phyloP scores from a whole-genome alignment of 2,113 vertebrate species.

The Python bivittatus region DNA sequence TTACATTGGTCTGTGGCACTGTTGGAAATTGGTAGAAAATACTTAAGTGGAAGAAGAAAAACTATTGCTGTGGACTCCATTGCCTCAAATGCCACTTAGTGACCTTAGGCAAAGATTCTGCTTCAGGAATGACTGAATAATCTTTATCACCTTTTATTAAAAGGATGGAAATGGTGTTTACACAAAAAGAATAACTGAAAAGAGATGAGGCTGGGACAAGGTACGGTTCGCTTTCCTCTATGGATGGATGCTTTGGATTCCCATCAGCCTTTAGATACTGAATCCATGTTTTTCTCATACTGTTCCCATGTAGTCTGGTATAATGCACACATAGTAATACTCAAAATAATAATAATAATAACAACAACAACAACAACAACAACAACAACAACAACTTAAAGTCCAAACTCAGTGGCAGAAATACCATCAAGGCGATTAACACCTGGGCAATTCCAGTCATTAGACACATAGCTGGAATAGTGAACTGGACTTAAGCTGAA shows the following conservation, averaged over 20 bases:
- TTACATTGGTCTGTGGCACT: background rate
- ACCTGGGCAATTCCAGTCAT: too few species aligned
- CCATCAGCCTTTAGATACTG: background rate
- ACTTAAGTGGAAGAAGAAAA: background rate
- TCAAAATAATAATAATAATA: too few species aligned
- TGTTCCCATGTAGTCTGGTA: background rate
- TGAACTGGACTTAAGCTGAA: too few species aligned
- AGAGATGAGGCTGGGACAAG: background rate
- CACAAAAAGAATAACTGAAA: background rate
- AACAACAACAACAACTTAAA: too few species aligned
- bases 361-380: too few species aligned
- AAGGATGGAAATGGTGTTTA: background rate
- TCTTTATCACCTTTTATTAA: background rate
- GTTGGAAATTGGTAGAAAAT: background rate
- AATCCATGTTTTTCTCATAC: background rate
- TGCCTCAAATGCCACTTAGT: background rate
- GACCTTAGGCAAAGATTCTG: background rate
- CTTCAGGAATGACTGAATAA: background rate
- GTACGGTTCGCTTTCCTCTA: background rate
- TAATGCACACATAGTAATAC: background rate
- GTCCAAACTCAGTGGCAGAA: too few species aligned
- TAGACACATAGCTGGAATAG: too few species aligned
- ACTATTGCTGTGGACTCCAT: background rate
- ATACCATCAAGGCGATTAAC: too few species aligned
- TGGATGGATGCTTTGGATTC: background rate